A percentile compares a stretch with the other conserved stretches of the same genome.
Evolutionary conservation across 2,113 vertebrate genomes (phyloP).

Genomic region (Antechinus stuartii): DNA sequence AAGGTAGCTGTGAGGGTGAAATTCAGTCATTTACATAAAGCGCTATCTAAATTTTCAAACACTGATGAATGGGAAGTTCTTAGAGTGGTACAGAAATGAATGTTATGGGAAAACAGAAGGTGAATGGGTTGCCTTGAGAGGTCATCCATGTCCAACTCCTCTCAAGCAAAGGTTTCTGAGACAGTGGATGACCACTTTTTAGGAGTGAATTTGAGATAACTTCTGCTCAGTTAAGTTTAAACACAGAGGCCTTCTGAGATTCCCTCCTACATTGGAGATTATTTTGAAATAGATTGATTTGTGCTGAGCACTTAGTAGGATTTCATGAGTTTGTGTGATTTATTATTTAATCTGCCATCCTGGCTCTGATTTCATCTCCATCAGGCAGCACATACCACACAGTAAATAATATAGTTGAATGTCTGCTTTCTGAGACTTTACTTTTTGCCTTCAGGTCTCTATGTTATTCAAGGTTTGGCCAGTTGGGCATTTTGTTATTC

Average conservation of each 20-base stretch:
- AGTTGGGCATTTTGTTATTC: not conserved
- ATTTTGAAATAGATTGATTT: not conserved
- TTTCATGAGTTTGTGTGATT: conserved; percentile 8
- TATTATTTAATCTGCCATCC: not conserved
- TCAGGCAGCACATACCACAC: not conserved
- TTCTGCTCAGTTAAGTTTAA: not conserved
- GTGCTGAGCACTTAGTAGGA: conserved; percentile 4
- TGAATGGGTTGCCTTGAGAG: not conserved
- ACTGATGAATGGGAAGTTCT: not conserved
- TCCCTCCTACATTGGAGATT: not conserved
- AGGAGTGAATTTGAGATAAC: not conserved
- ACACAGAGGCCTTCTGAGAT: not conserved
- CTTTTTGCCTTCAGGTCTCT: conserved; percentile 5
- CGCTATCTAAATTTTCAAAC: not conserved
- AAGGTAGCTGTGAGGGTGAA: not conserved
- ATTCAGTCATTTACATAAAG: not conserved
- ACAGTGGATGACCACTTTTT: not conserved
- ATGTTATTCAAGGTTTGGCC: not conserved
- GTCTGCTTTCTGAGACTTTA: conserved; percentile 28
- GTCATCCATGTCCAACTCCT: not conserved
- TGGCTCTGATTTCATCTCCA: conserved; percentile 9
- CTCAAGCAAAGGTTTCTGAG: not conserved
- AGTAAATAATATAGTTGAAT: conserved; percentile 22
- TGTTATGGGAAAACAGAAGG: not conserved
- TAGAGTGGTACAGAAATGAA: not conserved